phyloP scores from a whole-genome alignment of 2,888 invertebrate species.

The Cephus pygmeus region DNA sequence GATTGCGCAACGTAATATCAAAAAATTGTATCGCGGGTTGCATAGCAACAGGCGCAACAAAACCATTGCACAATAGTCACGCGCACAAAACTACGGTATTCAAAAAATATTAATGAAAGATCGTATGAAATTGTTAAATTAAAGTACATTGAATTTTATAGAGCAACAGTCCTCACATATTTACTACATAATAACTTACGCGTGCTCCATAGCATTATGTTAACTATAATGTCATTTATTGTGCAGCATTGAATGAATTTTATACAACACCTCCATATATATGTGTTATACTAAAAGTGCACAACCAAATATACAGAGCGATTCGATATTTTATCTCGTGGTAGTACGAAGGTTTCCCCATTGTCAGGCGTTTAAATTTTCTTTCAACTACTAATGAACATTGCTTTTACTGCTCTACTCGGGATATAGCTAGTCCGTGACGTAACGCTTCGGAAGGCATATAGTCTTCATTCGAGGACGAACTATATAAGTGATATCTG shows the following conservation, averaged over 20 bases:
- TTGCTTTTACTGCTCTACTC: background rate
- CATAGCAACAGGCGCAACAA: background rate
- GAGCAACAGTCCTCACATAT: too few relatives aligned
- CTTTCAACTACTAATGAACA: background rate
- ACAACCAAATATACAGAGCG: background rate
- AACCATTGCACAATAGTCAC: background rate
- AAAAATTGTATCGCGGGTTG: background rate
- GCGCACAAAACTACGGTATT: background rate
- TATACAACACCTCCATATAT: background rate
- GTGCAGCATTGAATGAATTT: background rate
- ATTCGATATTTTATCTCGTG: background rate
- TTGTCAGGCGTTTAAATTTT: background rate
- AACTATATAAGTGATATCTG: background rate
- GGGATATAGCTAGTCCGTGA: background rate
- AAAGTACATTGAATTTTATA: too few relatives aligned
- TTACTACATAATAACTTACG: too few relatives aligned
- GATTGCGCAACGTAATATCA: background rate
- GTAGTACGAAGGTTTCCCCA: background rate
- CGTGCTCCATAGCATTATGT: too few relatives aligned
- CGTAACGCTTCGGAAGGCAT: background rate
- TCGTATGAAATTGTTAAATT: too few relatives aligned
- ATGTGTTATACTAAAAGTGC: background rate
- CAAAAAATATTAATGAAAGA: too few relatives aligned
- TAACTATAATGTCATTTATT: too few relatives aligned
- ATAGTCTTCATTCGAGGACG: background rate